Conservation (phyloP, 2,797 vertebrate species). For the Girardinus metallicus region DNA sequence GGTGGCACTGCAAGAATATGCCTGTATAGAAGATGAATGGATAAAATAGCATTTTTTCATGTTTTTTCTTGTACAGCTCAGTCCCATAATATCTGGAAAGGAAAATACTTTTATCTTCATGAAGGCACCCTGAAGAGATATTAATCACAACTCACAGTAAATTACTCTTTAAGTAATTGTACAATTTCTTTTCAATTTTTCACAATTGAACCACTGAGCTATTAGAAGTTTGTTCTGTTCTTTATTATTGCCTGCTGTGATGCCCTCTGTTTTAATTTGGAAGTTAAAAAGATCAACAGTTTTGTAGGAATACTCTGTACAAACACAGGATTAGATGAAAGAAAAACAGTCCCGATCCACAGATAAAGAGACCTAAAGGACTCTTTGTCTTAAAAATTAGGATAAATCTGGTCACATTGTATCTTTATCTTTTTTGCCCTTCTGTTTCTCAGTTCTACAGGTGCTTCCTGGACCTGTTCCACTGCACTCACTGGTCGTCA, state of each 20-base stretch:
- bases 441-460: constrained; percentile 83
- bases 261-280: background rate
- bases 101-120: background rate
- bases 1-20: background rate
- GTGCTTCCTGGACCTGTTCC: constrained; percentile 85
- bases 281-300: background rate
- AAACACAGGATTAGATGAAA: background rate
- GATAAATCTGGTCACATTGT: background rate
- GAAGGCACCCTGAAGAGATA: background rate
- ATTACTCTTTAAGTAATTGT: background rate
- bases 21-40: background rate
- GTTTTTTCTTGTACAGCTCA: background rate
- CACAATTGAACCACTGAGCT: background rate
- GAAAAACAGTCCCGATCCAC: background rate
- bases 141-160: background rate
- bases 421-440: background rate
- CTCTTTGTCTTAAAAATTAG: background rate
- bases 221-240: background rate
- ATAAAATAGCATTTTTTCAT: background rate
- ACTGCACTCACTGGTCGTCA: constrained; percentile 66
- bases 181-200: background rate
- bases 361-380: background rate
- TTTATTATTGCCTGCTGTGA: background rate
- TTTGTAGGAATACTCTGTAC: background rate
- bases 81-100: background rate